These are phyloP conservation scores for Drosophila parabipectinata DNA, from an alignment of 1,140 invertebrate genomes.

Conservation along the genomic window DNA sequence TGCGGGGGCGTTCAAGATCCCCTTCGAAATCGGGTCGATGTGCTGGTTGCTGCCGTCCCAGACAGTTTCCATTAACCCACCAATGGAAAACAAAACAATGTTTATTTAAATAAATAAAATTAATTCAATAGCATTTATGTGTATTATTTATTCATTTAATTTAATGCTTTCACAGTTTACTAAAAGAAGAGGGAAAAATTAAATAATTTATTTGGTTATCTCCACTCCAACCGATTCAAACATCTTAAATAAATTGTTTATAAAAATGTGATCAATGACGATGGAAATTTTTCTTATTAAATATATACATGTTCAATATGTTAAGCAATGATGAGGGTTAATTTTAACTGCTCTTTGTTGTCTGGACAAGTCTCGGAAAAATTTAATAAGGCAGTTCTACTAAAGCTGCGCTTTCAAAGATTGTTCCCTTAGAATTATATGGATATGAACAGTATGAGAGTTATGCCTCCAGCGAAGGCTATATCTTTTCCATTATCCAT, in stretches of 20 bases:
- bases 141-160: too few species aligned
- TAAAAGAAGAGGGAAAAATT: too few species aligned
- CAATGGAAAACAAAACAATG: background rate
- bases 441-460: too few species aligned
- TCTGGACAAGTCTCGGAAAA: conserved; percentile 16
- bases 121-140: background rate
- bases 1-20: conserved; percentile 32
- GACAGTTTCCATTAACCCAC: conserved; percentile 39
- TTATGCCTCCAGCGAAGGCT: too few species aligned
- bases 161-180: too few species aligned
- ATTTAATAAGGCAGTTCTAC: conserved; percentile 1
- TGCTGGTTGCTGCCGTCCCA: conserved; percentile 27
- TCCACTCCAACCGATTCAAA: too few species aligned
- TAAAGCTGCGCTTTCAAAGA: background rate
- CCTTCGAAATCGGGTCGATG: conserved; percentile 32
- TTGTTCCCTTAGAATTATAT: background rate
- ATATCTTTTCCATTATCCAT: too few species aligned
- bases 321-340: conserved; percentile 1
- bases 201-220: too few species aligned
- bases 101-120: background rate
- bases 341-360: conserved; percentile 39
- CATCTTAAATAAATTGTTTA: too few species aligned
- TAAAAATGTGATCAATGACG: too few species aligned
- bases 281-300: too few species aligned
- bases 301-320: too few species aligned